phyloP scores from a whole-genome alignment of 2,797 vertebrate genomes.

The Linurgus olivaceus region DNA sequence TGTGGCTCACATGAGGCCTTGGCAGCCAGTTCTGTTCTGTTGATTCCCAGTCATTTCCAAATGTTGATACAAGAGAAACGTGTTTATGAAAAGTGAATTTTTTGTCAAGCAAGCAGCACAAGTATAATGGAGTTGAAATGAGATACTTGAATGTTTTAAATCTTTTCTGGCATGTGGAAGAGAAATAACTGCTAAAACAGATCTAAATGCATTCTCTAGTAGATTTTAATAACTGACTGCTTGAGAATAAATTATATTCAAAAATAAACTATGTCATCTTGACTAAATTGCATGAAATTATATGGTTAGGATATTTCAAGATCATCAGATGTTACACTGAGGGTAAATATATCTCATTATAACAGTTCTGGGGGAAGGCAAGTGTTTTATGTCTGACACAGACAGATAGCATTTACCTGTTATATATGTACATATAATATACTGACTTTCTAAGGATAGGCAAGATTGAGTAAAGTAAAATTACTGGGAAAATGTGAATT shows the following conservation, averaged over 20 bases:
- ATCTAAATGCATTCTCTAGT: neutral
- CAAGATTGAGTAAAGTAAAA: neutral
- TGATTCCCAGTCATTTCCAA: conserved; percentile 16
- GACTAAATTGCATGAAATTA: conserved; percentile 30
- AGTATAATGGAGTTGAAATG: neutral
- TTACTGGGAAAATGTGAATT: neutral
- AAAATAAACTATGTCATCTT: neutral
- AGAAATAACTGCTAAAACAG: conserved; percentile 7
- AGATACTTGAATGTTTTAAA: conserved; percentile 9
- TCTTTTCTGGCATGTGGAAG: neutral
- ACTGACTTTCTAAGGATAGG: neutral
- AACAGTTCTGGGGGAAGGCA: neutral
- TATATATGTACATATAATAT: neutral
- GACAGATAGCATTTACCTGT: neutral
- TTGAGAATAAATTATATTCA: conserved; percentile 10
- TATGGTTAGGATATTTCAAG: conserved; percentile 3
- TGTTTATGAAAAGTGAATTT: neutral
- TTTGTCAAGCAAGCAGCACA: neutral
- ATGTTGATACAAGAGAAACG: neutral
- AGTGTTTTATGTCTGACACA: neutral
- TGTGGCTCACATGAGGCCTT: neutral
- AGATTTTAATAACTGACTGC: conserved; percentile 35
- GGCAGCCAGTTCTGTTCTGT: neutral
- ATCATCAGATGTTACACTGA: neutral
- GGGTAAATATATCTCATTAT: neutral